Percentiles rank a stretch among this genome's conserved stretches.
These are phyloP conservation scores for Thalassophryne amazonica DNA, from an alignment of 2,797 vertebrate genomes.

Conservation along the genomic window DNA sequence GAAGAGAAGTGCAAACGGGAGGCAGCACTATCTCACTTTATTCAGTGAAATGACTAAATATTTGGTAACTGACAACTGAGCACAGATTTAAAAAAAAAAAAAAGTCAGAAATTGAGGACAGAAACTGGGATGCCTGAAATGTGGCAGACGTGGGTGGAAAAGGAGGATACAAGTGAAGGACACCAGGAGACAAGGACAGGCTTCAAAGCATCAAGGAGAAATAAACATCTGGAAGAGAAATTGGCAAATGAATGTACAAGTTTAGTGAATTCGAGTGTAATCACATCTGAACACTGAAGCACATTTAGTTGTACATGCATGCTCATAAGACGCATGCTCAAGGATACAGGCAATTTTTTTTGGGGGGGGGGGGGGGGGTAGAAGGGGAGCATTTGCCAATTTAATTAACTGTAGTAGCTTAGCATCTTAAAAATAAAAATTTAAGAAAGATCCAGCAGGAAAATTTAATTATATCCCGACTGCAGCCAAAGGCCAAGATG, in stretches of 20 bases:
- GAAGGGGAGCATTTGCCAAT: slow-evolving; percentile 65
- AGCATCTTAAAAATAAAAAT: too few species aligned
- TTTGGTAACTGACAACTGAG: slow-evolving; percentile 16
- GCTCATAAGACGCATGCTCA: slow-evolving; percentile 61
- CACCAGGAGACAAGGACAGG: slow-evolving; percentile 53
- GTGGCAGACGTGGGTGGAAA: slow-evolving; percentile 58
- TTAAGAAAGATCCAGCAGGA: slow-evolving; percentile 32
- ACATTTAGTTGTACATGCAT: slow-evolving; percentile 48
- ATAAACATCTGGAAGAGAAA: slow-evolving; percentile 75
- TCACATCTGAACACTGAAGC: slow-evolving; percentile 45
- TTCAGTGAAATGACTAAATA: slow-evolving; percentile 61
- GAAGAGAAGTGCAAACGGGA: slow-evolving; percentile 29
- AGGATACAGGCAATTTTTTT: slow-evolving; percentile 50
- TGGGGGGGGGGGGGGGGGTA: too few species aligned
- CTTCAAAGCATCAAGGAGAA: slow-evolving; percentile 72
- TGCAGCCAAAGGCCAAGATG: slow-evolving; percentile 4
- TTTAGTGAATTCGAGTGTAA: slow-evolving; percentile 8
- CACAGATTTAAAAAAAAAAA: slow-evolving; percentile 24
- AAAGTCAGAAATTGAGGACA: slow-evolving; percentile 38
- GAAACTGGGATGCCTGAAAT: slow-evolving; percentile 52
- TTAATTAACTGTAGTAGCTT: slow-evolving; percentile 57
- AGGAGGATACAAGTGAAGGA: slow-evolving; percentile 60
- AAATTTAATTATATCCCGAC: slow-evolving; percentile 1
- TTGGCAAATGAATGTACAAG: slow-evolving; percentile 45
- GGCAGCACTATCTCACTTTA: slow-evolving; percentile 55